Evolutionary conservation across 2,888 invertebrate genomes (phyloP), one percentile per base, ranked within the genome.

Genomic region (Harmothoe impar): DNA sequence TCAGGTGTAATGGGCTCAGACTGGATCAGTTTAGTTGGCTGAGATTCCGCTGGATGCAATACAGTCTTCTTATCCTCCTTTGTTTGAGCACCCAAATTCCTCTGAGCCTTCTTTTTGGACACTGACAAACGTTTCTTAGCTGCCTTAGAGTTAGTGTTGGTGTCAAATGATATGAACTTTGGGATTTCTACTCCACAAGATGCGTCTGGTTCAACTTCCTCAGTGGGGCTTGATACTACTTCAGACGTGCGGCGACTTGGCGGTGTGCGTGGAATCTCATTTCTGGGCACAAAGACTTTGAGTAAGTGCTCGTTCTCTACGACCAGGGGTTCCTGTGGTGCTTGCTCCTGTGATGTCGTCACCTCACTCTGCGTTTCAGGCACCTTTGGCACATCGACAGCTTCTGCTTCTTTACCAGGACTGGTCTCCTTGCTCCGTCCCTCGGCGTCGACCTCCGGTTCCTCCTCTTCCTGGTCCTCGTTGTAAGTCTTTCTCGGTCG

Each of bases 121-220:
- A 77, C 31, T 35, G 81, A 81, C 20, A n/a, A 81, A 35, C 43
- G 81, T 81, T 81, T 81, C 43, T 81, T 81, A n/a, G 33, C 43
- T 12, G 33, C 23, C 23, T 81, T 81, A 17, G 15, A 15, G 25
- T 29, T 72, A 3, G 29, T 72, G 29, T 25, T 15, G 3, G 5
- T 23, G 5, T 29, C 72, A 15, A 72, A 72, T 0, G 72, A 72
- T 7, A 72, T 72, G 72, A 72, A 72, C 72, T 25, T 25, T 29
- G 72, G 72, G 15, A 72, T 72, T 72, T 72, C 72, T 15, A 72
- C 25, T 29, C 29, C 72, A 72, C 15, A 25, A n/a, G n/a, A n/a
- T 29, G 29, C 29, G 5, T 72, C 72, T 72, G 29, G 25, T 29
- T 72, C 72, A 25, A 29, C 7, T 29, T 29, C 72, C 25, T 29